Percentiles rank a stretch among this genome's conserved stretches.
Evolutionary conservation across 2,113 vertebrate species (phyloP).

Genomic region (Rhombomys opimus): DNA sequence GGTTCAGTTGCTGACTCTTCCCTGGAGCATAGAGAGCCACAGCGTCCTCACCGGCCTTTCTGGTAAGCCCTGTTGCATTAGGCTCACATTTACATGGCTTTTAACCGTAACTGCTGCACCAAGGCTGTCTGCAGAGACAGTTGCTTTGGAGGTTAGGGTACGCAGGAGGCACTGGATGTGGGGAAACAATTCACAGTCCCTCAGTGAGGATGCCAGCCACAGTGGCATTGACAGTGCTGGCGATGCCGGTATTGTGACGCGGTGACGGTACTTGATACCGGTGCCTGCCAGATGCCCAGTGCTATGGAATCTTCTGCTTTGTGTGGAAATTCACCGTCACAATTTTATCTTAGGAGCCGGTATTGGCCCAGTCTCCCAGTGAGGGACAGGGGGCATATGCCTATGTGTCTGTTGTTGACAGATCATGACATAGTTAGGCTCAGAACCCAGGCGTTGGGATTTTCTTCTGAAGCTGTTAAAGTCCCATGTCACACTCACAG

Average conservation of each 20-base stretch:
- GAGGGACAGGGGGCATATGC: background rate
- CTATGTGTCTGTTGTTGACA: background rate
- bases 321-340: background rate
- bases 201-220: fast-evolving
- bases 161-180: background rate
- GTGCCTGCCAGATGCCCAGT: background rate
- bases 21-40: background rate
- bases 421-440: background rate
- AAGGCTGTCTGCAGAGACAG: background rate
- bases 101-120: background rate
- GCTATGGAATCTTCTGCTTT: background rate
- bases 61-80: background rate
- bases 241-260: background rate
- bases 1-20: background rate
- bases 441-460: background rate
- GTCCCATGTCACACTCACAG: background rate
- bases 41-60: background rate
- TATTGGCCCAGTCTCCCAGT: background rate
- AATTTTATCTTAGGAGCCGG: background rate
- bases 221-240: fast-evolving
- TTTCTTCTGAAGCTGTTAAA: background rate
- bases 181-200: too few relatives aligned
- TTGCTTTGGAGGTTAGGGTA: background rate
- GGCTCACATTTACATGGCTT: background rate
- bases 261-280: background rate